Evolutionary conservation across 2,113 vertebrate species (phyloP).

Genomic region (Bos javanicus): DNA sequence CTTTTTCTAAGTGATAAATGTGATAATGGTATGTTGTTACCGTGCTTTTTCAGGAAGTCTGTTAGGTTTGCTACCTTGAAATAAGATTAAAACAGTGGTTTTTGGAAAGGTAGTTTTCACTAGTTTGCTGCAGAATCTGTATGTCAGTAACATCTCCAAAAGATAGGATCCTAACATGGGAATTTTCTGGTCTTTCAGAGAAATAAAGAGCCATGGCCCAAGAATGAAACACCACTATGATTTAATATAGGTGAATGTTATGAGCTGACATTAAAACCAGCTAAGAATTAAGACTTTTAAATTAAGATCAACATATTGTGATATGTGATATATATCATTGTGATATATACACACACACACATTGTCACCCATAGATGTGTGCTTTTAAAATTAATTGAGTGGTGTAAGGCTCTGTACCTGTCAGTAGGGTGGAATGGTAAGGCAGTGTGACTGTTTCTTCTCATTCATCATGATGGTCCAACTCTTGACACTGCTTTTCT

Average conservation of each 20-base stretch:
- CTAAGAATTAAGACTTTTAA: background rate
- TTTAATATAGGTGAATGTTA: constrained; percentile 14
- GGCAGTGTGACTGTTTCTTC: background rate
- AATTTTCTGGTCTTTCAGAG: constrained; percentile 9
- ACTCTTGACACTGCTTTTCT: background rate
- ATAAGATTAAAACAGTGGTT: constrained; percentile 22
- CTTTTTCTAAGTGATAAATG: constrained; percentile 78
- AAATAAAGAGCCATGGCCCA: background rate
- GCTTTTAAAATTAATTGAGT: background rate
- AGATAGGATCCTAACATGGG: background rate
- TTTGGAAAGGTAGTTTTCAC: constrained; percentile 7
- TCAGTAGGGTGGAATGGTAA: background rate
- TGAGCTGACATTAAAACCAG: background rate
- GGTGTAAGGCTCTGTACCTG: background rate
- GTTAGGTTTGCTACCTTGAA: constrained; percentile 26
- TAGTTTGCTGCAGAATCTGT: constrained; percentile 12
- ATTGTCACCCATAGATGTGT: background rate
- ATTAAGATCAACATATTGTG: background rate
- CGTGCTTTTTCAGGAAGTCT: background rate
- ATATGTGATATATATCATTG: too few relatives aligned
- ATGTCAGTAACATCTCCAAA: background rate
- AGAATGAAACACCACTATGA: background rate
- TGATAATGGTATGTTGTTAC: constrained; percentile 42
- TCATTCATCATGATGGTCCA: background rate
- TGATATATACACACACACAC: background rate